Conservation (phyloP, 2,113 vertebrate species). For the Pagrus major region DNA sequence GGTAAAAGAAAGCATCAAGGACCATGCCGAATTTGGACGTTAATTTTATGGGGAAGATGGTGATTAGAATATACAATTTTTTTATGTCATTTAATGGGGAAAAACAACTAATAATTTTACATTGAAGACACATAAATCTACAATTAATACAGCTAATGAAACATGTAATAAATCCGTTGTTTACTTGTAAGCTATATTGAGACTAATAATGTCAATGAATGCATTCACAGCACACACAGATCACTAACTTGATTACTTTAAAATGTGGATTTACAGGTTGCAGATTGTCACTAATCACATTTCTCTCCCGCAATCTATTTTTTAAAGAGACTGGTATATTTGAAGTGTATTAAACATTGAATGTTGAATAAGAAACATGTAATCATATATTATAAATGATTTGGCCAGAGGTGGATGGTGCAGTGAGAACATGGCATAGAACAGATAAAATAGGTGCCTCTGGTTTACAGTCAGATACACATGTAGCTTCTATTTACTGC, state of each 20-base stretch:
- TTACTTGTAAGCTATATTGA: background rate
- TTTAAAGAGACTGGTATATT: background rate
- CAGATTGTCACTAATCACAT: background rate
- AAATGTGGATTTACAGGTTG: background rate
- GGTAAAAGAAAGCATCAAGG: background rate
- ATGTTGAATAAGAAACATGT: background rate
- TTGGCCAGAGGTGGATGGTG: background rate
- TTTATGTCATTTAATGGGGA: background rate
- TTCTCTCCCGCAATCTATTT: background rate
- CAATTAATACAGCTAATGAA: background rate
- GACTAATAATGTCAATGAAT: background rate
- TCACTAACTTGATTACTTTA: background rate
- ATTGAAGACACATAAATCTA: background rate
- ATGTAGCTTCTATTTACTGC: background rate
- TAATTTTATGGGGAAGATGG: background rate
- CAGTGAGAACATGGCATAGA: background rate
- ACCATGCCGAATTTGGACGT: background rate
- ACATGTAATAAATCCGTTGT: background rate
- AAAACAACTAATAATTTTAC: background rate
- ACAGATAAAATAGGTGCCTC: background rate
- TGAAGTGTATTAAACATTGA: background rate
- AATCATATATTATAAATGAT: slow-evolving; percentile 13
- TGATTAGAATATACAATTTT: background rate
- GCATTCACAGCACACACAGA: background rate
- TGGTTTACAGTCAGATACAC: slow-evolving; percentile 3